Base-by-base conservation (phyloP, 64 coral and sea anemone species). In the Hydrozoanthus tunicans region DNA sequence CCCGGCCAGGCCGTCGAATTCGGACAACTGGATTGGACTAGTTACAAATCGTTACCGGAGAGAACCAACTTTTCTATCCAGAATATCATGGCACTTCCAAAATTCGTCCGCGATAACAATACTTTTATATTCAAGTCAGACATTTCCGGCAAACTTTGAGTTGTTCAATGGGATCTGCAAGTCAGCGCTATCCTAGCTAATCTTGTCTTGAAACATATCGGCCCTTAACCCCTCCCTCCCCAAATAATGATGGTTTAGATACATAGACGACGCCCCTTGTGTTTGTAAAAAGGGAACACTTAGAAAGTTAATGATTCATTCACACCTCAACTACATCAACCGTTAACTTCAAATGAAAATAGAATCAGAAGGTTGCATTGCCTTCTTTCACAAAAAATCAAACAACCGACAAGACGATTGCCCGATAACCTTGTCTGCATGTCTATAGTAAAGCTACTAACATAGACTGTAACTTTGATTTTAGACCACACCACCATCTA, bases 381-480 rank as follows among this genome's bases (percentile, higher is more conserved):
- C 66, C 66, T 69, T 69, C 24, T 12, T 69, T 14, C 15, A 69
- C 66, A 69, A n/a, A 69, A 69, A 69, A 69, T n/a, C 66, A 69
- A 69, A 14, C 66, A 69, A 43, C 32, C 32, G 13, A 69, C 15
- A 69, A 69, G 14, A 69, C 15, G 15, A 69, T 69, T 6, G 15
- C 66, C 24, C 66, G 14, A 25, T 69, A 14, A 69, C 14, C 55
- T 59, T 56, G 74, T 90, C 17, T 63, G 62, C 51, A 17, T 73
- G 24, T 43, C 32, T 43, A 43, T 43, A 43, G 32, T 43, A 78
- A 90, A 62, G 12, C 72, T 9, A 90, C 86, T 20, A 53, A 90
- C 72, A 90, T 59, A 6, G 77, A 80, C 56, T 68, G 77, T 64
- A 80, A 91, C 77, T 64, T 91, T 53, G 75, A 90, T 54, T 79